phyloP scores from a whole-genome alignment of 2,888 invertebrate species.

The Pseudococcus viburni region DNA sequence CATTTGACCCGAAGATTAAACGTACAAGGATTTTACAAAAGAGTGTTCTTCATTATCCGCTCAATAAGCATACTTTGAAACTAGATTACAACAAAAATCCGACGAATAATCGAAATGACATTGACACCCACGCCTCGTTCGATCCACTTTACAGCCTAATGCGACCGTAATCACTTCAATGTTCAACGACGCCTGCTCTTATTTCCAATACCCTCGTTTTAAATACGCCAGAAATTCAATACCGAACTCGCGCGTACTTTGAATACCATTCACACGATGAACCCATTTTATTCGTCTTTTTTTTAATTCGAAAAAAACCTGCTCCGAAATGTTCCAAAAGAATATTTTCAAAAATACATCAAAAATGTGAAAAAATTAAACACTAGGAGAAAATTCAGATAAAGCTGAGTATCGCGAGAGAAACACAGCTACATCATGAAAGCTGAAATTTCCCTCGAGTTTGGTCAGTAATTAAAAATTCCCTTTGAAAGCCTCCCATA shows the following conservation, averaged over 20 bases:
- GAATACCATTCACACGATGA: neutral
- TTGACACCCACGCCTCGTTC: neutral
- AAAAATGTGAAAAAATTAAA: neutral
- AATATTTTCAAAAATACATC: neutral
- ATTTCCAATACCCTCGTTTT: slow-evolving; percentile 15
- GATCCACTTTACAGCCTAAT: neutral
- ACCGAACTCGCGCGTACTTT: neutral
- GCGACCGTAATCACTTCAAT: slow-evolving; percentile 26
- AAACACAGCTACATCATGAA: slow-evolving; percentile 25
- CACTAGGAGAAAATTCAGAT: neutral
- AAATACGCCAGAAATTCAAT: slow-evolving; percentile 5
- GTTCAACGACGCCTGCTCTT: neutral
- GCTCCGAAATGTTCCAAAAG: neutral
- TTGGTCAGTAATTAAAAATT: slow-evolving; percentile 42
- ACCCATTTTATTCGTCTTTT: neutral
- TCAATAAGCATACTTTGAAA: slow-evolving; percentile 30
- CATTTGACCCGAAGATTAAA: slow-evolving; percentile 43
- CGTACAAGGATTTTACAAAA: neutral
- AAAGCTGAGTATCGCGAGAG: neutral
- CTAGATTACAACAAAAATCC: slow-evolving; percentile 33
- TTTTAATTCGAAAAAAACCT: neutral
- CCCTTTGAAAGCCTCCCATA: slow-evolving; percentile 9
- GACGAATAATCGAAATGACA: slow-evolving; percentile 23
- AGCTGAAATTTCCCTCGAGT: slow-evolving; percentile 28
- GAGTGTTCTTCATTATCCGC: neutral